Evolutionary conservation across 2,888 invertebrate species (phyloP).

Genomic region (Sclerodermus sp.): DNA sequence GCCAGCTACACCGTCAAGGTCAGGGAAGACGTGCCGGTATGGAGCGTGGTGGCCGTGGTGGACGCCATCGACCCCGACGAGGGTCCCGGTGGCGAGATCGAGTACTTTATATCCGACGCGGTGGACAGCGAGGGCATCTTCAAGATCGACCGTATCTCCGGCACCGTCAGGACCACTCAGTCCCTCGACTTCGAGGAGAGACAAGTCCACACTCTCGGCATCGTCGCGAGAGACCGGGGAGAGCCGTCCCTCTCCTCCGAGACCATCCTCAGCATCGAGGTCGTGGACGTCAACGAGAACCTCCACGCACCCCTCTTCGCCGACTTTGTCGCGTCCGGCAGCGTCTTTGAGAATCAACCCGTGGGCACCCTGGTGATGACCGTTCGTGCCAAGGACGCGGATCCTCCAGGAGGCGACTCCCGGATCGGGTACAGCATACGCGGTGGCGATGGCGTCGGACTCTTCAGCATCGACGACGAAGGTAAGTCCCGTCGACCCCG

Average conservation of each 20-base stretch:
- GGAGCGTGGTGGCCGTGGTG: constrained; percentile 83
- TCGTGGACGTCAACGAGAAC: constrained; percentile 95
- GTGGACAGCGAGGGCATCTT: constrained; percentile 71
- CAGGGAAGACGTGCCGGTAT: constrained; percentile 87
- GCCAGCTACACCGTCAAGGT: constrained; percentile 77
- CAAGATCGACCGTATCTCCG: constrained; percentile 81
- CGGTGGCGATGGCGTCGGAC: constrained; percentile 87
- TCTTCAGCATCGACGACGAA: constrained; percentile 86
- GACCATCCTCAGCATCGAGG: constrained; percentile 80
- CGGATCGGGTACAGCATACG: constrained; percentile 83
- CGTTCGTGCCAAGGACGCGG: constrained; percentile 78
- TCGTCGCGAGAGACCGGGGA: constrained; percentile 84
- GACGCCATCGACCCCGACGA: constrained; percentile 84
- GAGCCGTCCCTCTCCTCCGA: constrained; percentile 78
- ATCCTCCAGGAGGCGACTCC: constrained; percentile 78
- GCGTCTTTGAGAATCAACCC: constrained; percentile 79
- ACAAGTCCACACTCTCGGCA: constrained; percentile 85
- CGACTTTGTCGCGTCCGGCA: constrained; percentile 75
- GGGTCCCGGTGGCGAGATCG: constrained; percentile 77
- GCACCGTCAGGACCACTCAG: constrained; percentile 79
- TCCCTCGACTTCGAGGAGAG: constrained; percentile 85
- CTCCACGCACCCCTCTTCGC: constrained; percentile 79
- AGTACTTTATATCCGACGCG: constrained; percentile 77
- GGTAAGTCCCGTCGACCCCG: too few relatives aligned
- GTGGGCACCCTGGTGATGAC: constrained; percentile 76